Evolutionary conservation across 2,797 vertebrate genomes (phyloP).

Genomic region (Malacoctenus gilli): DNA sequence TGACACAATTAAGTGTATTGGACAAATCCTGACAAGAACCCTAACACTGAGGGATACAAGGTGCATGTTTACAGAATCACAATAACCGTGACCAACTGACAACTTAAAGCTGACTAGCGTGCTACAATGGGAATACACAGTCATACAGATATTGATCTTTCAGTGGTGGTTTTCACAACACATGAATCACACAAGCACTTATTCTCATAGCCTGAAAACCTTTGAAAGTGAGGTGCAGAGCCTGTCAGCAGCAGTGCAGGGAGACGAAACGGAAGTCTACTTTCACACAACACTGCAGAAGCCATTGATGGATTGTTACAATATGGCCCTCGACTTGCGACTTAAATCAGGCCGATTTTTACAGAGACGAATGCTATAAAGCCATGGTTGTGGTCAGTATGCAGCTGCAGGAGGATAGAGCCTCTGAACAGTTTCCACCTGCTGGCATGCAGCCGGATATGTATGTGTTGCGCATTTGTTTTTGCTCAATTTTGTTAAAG

Average conservation of each 20-base stretch:
- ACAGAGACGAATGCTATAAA: constrained; percentile 39
- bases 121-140: constrained; percentile 74
- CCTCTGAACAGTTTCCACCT: constrained; percentile 19
- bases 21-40: constrained; percentile 21
- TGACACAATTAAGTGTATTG: constrained; percentile 31
- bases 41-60: constrained; percentile 4
- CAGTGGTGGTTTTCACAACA: constrained; percentile 35
- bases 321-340: constrained; percentile 46
- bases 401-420: constrained; percentile 9
- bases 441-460: constrained; percentile 31
- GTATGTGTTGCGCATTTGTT: constrained; percentile 35
- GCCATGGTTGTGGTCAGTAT: constrained; percentile 25
- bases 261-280: constrained; percentile 38
- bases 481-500: constrained; percentile 44
- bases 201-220: constrained; percentile 35
- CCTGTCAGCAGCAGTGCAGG: constrained; percentile 27
- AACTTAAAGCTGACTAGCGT: constrained; percentile 45
- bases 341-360: constrained; percentile 61
- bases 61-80: constrained; percentile 30
- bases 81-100: constrained; percentile 37
- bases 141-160: constrained; percentile 68
- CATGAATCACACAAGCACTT: constrained; percentile 29
- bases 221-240: constrained; percentile 1
- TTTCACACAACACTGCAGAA: constrained; percentile 48
- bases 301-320: constrained; percentile 54